These are phyloP conservation scores for Rhineura floridana DNA, from an alignment of 2,113 vertebrate species.

Conservation along the genomic window DNA sequence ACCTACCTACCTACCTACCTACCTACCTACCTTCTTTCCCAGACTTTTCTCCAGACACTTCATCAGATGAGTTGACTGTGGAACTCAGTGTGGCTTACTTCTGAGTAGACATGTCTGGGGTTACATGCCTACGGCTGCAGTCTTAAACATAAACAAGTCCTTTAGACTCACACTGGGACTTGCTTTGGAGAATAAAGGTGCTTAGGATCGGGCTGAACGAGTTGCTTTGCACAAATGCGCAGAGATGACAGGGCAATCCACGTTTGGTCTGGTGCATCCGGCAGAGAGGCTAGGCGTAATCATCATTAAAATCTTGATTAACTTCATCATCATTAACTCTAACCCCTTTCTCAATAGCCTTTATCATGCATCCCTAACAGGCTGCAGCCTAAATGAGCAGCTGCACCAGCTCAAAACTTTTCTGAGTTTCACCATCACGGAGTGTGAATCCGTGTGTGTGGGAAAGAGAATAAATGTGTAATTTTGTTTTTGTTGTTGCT, in stretches of 20 bases:
- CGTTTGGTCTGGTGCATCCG: constrained; percentile 11
- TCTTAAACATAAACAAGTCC: neutral
- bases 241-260: constrained; percentile 24
- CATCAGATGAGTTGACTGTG: neutral
- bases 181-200: neutral
- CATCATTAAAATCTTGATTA: constrained; percentile 26
- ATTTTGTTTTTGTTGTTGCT: neutral
- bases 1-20: neutral
- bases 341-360: neutral
- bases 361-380: neutral
- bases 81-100: neutral
- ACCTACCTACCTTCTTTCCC: neutral
- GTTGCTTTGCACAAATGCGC: neutral
- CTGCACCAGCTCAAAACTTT: constrained; percentile 48
- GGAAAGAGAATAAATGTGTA: neutral
- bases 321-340: neutral
- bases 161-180: neutral
- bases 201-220: neutral
- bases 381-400: constrained; percentile 35
- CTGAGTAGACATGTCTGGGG: neutral
- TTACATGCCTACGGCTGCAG: neutral
- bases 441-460: neutral
- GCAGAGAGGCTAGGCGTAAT: constrained; percentile 15
- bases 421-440: neutral
- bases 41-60: constrained; percentile 48